These are phyloP conservation scores for Leptopilina clavipes DNA, from an alignment of 1,140 invertebrate genomes.

Conservation along the genomic window DNA sequence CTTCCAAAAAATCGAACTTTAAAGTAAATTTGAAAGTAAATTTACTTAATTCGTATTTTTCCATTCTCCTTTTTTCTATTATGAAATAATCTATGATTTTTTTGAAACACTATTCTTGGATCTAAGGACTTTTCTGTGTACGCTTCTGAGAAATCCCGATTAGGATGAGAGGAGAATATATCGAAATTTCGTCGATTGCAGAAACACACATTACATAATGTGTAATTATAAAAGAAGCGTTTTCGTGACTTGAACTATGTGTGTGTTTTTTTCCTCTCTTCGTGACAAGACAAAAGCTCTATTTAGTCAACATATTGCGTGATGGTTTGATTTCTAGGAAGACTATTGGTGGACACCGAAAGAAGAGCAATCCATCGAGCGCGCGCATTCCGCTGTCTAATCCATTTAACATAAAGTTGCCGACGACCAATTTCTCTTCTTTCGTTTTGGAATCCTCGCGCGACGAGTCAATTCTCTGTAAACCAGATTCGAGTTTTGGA, in stretches of 20 bases:
- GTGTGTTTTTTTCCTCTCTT: background rate
- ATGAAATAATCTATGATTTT: too few species aligned
- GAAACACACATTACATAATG: too few species aligned
- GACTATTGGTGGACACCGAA: background rate
- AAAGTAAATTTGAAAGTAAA: too few species aligned
- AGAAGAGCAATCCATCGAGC: slow-evolving; percentile 64
- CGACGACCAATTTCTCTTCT: slow-evolving; percentile 46
- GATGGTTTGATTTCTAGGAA: slow-evolving; percentile 19
- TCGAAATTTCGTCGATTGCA: too few species aligned
- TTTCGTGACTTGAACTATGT: background rate
- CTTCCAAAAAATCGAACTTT: too few species aligned
- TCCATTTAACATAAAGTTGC: slow-evolving; percentile 70
- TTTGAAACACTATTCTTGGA: too few species aligned
- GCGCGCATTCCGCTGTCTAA: slow-evolving; percentile 72
- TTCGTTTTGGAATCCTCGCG: slow-evolving; percentile 52
- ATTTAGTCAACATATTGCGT: background rate
- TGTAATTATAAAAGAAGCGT: background rate
- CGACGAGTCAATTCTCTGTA: slow-evolving; percentile 65
- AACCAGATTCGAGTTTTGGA: slow-evolving; percentile 41
- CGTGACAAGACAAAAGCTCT: background rate
- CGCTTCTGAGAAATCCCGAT: too few species aligned
- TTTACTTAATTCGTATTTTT: too few species aligned
- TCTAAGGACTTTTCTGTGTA: too few species aligned
- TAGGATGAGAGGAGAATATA: too few species aligned
- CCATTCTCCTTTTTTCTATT: too few species aligned